phyloP scores from a whole-genome alignment of 2,113 vertebrate genomes.

The Saccopteryx bilineata region DNA sequence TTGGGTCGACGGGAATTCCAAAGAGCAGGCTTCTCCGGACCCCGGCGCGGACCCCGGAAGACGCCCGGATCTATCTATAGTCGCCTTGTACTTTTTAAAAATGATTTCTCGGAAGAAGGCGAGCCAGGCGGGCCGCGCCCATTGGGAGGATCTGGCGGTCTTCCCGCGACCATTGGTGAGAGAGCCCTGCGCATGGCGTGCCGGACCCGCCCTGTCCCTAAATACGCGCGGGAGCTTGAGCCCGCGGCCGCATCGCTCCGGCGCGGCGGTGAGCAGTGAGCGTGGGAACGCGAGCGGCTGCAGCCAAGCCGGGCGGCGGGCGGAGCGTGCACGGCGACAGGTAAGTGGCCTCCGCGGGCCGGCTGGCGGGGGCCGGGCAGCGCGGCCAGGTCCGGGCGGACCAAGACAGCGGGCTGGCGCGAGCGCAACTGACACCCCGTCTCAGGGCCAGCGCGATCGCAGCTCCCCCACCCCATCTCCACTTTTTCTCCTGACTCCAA shows the following conservation, averaged over 20 bases:
- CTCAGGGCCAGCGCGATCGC: background rate
- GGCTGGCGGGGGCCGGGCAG: background rate
- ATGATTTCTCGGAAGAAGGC: constrained; percentile 95
- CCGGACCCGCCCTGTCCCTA: constrained; percentile 23
- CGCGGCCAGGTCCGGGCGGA: rapidly evolving
- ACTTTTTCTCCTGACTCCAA: background rate
- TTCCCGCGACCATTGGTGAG: background rate
- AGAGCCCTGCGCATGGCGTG: background rate
- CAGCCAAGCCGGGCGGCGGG: background rate
- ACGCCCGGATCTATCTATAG: rapidly evolving
- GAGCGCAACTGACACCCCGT: background rate
- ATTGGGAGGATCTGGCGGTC: constrained; percentile 18
- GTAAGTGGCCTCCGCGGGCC: background rate
- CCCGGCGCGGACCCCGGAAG: background rate
- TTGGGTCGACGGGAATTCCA: constrained; percentile 6
- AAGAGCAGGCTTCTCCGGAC: background rate
- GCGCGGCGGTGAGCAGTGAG: background rate
- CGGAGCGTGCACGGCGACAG: background rate
- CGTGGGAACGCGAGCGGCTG: constrained; percentile 31
- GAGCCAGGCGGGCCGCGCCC: background rate
- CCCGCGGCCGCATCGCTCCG: background rate
- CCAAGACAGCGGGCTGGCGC: background rate
- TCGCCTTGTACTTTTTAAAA: background rate
- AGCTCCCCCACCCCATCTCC: background rate
- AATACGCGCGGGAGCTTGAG: background rate